Evolutionary conservation across 2,113 vertebrate species (phyloP).

Genomic region (Stomatorhinus ivindoensis): DNA sequence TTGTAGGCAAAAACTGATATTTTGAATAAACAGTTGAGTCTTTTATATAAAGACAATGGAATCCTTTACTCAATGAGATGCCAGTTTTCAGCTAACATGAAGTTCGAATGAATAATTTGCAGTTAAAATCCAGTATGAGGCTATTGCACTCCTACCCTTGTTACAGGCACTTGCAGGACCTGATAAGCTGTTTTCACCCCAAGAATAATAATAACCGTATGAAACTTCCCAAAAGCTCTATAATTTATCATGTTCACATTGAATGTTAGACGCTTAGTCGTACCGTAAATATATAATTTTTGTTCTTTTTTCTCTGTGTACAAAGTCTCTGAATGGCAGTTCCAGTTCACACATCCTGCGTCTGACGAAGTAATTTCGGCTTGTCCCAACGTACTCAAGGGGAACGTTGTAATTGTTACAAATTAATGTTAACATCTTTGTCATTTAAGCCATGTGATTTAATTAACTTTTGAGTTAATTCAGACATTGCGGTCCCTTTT

Average conservation of each 20-base stretch:
- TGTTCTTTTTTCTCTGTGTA: background rate
- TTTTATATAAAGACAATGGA: background rate
- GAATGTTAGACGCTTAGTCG: background rate
- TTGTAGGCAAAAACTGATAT: background rate
- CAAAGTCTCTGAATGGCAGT: background rate
- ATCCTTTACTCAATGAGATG: background rate
- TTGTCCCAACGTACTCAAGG: background rate
- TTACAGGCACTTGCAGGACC: background rate
- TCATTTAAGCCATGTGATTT: constrained; percentile 2
- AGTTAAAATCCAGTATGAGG: background rate
- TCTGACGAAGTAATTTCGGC: background rate
- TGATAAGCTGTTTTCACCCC: background rate
- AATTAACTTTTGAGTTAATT: constrained; percentile 2
- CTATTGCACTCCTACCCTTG: background rate
- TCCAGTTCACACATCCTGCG: background rate
- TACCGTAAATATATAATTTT: background rate
- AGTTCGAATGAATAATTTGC: background rate
- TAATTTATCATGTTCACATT: background rate
- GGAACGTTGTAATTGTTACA: background rate
- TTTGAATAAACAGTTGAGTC: background rate
- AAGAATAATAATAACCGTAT: background rate
- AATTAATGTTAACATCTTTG: constrained; percentile 1
- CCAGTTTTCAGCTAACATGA: background rate
- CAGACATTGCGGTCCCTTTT: background rate
- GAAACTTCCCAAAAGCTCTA: background rate